These are phyloP conservation scores for Spinibarbus caldwelli DNA, from an alignment of 2,797 vertebrate species.

Conservation along the genomic window DNA sequence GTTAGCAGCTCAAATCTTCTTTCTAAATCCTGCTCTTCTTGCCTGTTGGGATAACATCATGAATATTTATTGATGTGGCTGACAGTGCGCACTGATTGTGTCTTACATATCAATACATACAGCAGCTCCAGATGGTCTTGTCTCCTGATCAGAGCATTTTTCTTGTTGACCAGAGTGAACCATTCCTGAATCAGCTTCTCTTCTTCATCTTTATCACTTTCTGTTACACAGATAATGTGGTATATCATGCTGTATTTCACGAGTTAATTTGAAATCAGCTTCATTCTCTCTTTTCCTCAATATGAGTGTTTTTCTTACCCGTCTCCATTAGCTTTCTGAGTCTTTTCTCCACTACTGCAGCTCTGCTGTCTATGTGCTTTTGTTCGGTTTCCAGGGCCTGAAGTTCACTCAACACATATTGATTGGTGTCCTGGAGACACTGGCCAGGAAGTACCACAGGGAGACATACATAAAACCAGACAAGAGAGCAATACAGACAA, in stretches of 20 bases:
- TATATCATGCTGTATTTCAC: background rate
- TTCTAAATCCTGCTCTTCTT: constrained; percentile 91
- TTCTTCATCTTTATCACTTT: constrained; percentile 83
- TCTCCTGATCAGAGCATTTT: constrained; percentile 89
- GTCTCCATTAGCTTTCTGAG: constrained; percentile 87
- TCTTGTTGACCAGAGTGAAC: constrained; percentile 93
- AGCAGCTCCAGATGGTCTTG: constrained; percentile 90
- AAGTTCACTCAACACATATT: constrained; percentile 88
- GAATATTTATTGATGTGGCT: background rate
- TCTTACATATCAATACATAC: constrained; percentile 72
- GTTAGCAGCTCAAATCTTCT: constrained; percentile 87
- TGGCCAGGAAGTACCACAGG: constrained; percentile 65
- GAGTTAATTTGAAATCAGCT: background rate
- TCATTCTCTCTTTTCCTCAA: background rate
- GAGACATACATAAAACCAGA: constrained; percentile 51
- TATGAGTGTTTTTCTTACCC: constrained; percentile 68
- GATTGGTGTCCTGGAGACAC: constrained; percentile 86
- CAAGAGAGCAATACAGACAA: constrained; percentile 36
- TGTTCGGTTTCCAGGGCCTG: constrained; percentile 87
- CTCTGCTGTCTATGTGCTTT: constrained; percentile 86
- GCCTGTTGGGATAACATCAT: constrained; percentile 68
- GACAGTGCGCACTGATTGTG: background rate
- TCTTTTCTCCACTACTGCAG: constrained; percentile 83
- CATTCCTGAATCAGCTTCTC: constrained; percentile 92
- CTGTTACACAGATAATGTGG: constrained; percentile 66